These are phyloP conservation scores for Rhamnusium bicolor DNA, from an alignment of 2,888 invertebrate species.

Conservation along the genomic window DNA sequence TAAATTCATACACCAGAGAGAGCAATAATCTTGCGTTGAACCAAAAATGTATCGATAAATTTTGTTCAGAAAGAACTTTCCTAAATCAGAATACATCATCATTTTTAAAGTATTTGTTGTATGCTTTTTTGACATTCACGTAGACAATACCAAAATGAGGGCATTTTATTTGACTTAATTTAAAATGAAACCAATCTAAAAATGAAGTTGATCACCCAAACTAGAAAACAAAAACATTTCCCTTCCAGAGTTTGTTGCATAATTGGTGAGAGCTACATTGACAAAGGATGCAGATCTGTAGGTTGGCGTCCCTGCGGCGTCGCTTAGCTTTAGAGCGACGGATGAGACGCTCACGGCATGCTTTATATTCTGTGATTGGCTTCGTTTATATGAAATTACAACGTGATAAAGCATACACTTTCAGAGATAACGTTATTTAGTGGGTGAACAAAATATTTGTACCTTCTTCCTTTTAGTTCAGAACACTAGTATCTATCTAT, in stretches of 20 bases:
- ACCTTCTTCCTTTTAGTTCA: constrained; percentile 25
- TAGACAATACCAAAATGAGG: no score
- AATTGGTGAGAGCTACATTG: constrained; percentile 36
- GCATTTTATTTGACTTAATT: no score
- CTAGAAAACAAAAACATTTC: neutral
- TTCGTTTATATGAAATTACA: constrained; percentile 65
- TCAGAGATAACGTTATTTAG: constrained; percentile 46
- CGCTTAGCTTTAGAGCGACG: constrained; percentile 56
- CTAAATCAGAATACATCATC: no score
- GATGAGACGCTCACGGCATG: constrained; percentile 58
- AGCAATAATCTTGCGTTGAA: no score
- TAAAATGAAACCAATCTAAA: neutral
- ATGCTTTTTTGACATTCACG: no score
- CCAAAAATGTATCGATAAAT: no score
- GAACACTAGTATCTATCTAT: no score
- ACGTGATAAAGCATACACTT: constrained; percentile 60
- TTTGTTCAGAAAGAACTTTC: no score
- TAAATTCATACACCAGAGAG: no score
- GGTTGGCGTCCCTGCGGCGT: constrained; percentile 55
- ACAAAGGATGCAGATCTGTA: constrained; percentile 38
- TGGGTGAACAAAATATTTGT: constrained; percentile 37
- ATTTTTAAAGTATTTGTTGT: no score
- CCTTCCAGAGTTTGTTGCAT: constrained; percentile 16
- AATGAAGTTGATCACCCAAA: neutral
- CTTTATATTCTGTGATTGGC: constrained; percentile 64